Evolutionary conservation across 2,797 vertebrate genomes (phyloP), one percentile per base, ranked within the genome.

Genomic region (Coreius guichenoti): DNA sequence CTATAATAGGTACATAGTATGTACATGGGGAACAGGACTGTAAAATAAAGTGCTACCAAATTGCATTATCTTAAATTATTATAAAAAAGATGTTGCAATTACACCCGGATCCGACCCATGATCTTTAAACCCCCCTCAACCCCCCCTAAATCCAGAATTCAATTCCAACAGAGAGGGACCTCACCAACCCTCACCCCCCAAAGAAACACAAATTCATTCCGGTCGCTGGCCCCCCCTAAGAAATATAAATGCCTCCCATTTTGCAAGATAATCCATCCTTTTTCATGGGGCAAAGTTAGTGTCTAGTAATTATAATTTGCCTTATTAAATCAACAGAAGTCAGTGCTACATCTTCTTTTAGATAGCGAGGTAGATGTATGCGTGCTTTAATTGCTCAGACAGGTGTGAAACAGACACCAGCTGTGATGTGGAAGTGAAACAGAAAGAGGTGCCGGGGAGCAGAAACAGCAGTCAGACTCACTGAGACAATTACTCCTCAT

Each of bases 401-500:
- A 89, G 87, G 89, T 88, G 85, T 86, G 49, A 82, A 81, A 73
- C 65, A 33, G 65, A 87, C 80, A 23, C 31, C 56, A 83, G 12
- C 58, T 72, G 79, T 47, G 29, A 61, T 69, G 17, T 47, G 70
- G 65, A 74, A 49, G 45, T 65, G 43, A 31, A 68, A 81, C 83
- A 47, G 80, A 45, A 68, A 26, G 65, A 83, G 65, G 45, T 65
- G 43, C 69, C 61, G 43, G 74, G 72, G 76, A 26, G n/a, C 47
- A 74, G 51, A 36, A 76, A 82, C 77, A 70, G 76, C 63, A 87
- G 76, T 68, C 54, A 73, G 23, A 76, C 83, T 80, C 82, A 67
- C 89, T 69, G 87, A 83, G 87, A 87, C 83, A 85, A 89, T 87
- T 87, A 84, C 76, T 65, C 67, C 19, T 51, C 86, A 86, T 68